Base-by-base conservation (phyloP, 2,113 vertebrate species). In the Cyprinodon variegatus region DNA sequence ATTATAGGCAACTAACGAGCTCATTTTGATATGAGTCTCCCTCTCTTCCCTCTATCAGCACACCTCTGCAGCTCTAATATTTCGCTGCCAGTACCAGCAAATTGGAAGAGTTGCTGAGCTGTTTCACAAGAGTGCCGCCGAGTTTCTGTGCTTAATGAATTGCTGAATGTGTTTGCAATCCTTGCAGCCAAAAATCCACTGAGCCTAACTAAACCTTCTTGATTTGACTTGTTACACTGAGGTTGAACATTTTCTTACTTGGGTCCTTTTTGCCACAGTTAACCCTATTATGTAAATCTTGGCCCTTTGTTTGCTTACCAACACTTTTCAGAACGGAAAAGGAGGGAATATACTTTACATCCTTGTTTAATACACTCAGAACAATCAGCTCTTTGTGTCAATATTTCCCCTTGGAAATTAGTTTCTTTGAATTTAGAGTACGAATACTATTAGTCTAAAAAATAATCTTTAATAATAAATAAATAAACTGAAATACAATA, bases 171-270 rank as follows among this genome's bases (percentile, higher is more conserved):
- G 84, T 93, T 94, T 89, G 86, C 86, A 65, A 73, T 90, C 89
- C 91, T 90, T 81, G 76, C 77, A 77, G 92, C 88, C 90, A 86
- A 84, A 91, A 91, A 92, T 90, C 88, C 83, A 87, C 89, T 67
- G 64, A 88, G 82, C 83, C 85, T 77, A 73, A 65, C 80, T 68
- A 80, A 90, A 86, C 83, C 90, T 76, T 67, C 87, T 90, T 87
- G 81, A 88, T 93, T 93, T 89, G 86, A 91, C 90, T 89, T 87
- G 85, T 92, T 93, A 93, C 86, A 83, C 61, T 64, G 86, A 90
- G 92, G 91, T 93, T 93, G 91, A 92, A 89, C 88, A 91, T 92
- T 94, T 91, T 91, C 90, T 92, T 91, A 89, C 82, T 82, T 62
- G 12, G 8, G 74, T 74, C 82, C 86, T 70, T 83, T 83, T 77